A percentile compares a stretch with the other conserved stretches of the same genome.
Evolutionary conservation across 2,888 invertebrate genomes (phyloP).

Genomic region (Lithophane leautieri): DNA sequence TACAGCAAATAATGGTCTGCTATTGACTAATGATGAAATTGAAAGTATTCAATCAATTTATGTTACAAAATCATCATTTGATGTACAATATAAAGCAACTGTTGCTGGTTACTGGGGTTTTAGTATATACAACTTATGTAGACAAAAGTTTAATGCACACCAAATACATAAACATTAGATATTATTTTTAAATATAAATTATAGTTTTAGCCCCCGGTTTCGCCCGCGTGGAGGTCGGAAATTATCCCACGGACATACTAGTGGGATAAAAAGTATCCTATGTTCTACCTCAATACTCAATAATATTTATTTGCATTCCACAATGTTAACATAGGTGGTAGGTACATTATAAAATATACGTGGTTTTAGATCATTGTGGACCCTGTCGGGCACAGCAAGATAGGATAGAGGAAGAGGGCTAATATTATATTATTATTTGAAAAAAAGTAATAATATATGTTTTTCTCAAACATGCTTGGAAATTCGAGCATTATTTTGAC

Average conservation of each 20-base stretch:
- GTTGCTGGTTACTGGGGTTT: not conserved
- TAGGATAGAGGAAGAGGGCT: too few relatives aligned
- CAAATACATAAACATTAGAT: not conserved
- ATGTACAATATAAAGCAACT: not conserved
- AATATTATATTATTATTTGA: too few relatives aligned
- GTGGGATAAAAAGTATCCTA: not conserved
- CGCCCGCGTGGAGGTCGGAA: not conserved
- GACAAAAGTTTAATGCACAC: not conserved
- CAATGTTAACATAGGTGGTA: too few relatives aligned
- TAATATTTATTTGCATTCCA: too few relatives aligned
- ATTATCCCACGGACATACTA: not conserved
- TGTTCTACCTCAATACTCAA: not conserved
- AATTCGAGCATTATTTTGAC: too few relatives aligned
- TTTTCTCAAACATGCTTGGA: too few relatives aligned
- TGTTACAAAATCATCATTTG: slow-evolving; percentile 1
- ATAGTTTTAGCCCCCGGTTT: not conserved
- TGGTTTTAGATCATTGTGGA: too few relatives aligned
- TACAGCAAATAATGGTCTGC: too few relatives aligned
- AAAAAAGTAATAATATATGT: too few relatives aligned
- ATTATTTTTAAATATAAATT: not conserved
- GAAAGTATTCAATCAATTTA: slow-evolving; percentile 3
- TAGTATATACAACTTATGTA: not conserved
- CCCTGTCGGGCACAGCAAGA: too few relatives aligned
- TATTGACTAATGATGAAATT: not conserved
- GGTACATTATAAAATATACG: too few relatives aligned